These are phyloP conservation scores for Apodemia mormo DNA, from an alignment of 2,888 invertebrate species.

Conservation along the genomic window DNA sequence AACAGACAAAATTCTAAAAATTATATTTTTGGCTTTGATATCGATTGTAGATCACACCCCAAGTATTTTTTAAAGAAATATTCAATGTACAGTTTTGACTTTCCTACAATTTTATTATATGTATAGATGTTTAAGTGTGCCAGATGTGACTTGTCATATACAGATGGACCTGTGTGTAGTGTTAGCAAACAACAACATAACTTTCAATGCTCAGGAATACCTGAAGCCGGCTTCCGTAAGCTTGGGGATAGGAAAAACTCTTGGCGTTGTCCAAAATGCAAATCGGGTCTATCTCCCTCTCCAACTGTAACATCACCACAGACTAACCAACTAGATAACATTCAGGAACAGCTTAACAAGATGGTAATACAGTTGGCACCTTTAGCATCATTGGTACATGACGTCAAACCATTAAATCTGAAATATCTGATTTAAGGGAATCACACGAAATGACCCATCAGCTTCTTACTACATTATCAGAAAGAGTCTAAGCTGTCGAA, in stretches of 20 bases:
- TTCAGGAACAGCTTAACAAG: conserved; percentile 7
- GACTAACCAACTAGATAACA: background rate
- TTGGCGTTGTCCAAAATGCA: conserved; percentile 20
- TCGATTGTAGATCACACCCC: no score
- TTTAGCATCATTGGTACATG: conserved; percentile 30
- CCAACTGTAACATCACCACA: background rate
- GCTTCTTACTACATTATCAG: conserved; percentile 22
- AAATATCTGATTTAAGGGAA: conserved; percentile 26
- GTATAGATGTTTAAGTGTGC: no score
- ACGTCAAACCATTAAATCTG: conserved; percentile 33
- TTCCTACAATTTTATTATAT: no score
- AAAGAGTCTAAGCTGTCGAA: conserved; percentile 21
- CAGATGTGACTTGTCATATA: no score
- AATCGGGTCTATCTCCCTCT: conserved; percentile 13
- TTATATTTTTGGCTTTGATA: no score
- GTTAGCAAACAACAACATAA: background rate
- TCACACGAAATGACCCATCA: conserved; percentile 29
- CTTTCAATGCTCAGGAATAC: conserved; percentile 12
- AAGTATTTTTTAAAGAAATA: no score
- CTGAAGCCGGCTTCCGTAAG: conserved; percentile 23
- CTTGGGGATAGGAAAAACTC: conserved; percentile 22
- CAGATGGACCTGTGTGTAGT: no score
- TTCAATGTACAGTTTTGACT: no score
- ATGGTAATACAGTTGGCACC: conserved; percentile 28
- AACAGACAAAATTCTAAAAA: no score